Evolutionary conservation across 2,888 invertebrate genomes (phyloP).

Genomic region (Heliconius charithonia): DNA sequence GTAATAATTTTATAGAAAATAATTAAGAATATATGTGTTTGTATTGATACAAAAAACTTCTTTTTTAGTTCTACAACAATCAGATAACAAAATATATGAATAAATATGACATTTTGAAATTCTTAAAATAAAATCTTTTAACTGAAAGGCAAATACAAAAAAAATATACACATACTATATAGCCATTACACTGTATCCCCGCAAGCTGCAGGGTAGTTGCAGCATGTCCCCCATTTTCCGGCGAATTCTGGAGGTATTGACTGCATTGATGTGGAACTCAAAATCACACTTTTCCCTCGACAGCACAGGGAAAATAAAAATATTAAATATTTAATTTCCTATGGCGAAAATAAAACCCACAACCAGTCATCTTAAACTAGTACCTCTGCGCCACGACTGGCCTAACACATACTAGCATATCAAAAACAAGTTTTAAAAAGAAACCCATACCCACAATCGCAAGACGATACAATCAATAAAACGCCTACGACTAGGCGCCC

Average conservation of each 20-base stretch:
- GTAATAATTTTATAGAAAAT: not conserved
- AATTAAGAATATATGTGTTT: not conserved
- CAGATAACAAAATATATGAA: not conserved
- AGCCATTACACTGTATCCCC: too few species aligned
- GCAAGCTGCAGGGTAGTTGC: too few species aligned
- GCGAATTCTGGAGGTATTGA: not conserved
- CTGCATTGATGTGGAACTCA: not conserved
- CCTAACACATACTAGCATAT: too few species aligned
- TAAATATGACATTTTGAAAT: not conserved
- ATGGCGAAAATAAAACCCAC: not conserved
- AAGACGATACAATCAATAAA: slow-evolving; percentile 18
- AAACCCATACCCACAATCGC: not conserved
- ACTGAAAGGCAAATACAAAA: too few species aligned
- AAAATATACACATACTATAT: too few species aligned
- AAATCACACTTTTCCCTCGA: not conserved
- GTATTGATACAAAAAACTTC: not conserved
- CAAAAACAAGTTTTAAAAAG: not conserved
- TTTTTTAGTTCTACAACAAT: not conserved
- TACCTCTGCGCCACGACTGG: too few species aligned
- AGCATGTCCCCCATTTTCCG: not conserved
- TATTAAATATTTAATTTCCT: not conserved
- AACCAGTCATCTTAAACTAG: not conserved
- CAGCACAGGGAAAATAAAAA: not conserved
- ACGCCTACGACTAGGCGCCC: slow-evolving; percentile 21
- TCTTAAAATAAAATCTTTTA: not conserved